Percentiles rank a stretch among this genome's conserved stretches.
These are phyloP conservation scores for Pyrocephalus nanus DNA, from an alignment of 2,797 vertebrate species.

Conservation along the genomic window DNA sequence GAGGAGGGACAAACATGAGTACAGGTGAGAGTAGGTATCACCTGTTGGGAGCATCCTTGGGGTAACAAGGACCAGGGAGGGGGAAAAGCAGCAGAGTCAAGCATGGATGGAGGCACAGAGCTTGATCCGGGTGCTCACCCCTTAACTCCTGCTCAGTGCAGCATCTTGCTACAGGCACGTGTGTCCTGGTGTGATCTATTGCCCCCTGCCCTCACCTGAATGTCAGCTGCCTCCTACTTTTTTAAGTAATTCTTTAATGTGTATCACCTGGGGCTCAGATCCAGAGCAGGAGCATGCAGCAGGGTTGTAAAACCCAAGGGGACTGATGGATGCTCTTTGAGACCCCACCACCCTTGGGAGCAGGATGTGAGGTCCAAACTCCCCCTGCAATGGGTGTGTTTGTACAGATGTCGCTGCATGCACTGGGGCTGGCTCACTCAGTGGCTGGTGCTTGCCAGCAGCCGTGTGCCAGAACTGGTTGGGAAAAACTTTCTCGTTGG, in stretches of 20 bases:
- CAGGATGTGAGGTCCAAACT: background rate
- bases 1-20: background rate
- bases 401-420: background rate
- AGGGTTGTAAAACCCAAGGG: background rate
- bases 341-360: background rate
- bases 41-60: background rate
- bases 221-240: background rate
- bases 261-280: background rate
- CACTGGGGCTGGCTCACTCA: fast-evolving
- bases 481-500: background rate
- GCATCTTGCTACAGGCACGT: background rate
- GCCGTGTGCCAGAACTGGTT: background rate
- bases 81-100: background rate
- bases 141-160: background rate
- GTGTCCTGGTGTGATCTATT: background rate
- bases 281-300: background rate
- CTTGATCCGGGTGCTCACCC: background rate
- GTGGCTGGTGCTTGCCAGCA: background rate
- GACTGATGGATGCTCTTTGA: background rate
- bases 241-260: background rate
- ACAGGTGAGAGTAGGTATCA: background rate
- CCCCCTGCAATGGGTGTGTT: fast-evolving
- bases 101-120: background rate
- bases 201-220: background rate
- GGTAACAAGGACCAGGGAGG: background rate